phyloP scores from a whole-genome alignment of 2,888 invertebrate species.

The Hedychridium roseum region DNA sequence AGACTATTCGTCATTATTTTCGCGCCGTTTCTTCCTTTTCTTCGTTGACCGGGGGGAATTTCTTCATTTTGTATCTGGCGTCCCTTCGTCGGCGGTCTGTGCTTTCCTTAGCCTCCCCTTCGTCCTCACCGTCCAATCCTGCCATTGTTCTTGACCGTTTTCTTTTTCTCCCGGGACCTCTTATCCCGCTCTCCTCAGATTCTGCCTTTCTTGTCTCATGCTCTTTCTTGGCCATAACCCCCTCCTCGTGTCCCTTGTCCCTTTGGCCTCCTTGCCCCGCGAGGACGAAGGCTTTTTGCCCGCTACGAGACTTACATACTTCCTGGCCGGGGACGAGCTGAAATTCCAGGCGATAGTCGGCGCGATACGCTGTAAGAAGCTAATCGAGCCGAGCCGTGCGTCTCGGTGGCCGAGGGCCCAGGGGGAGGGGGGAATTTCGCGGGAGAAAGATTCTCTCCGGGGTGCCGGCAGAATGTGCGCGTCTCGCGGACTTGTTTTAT shows the following conservation, averaged over 20 bases:
- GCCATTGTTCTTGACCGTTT: slow-evolving; percentile 19
- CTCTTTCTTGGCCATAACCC: slow-evolving; percentile 1
- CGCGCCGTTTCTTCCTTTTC: no score
- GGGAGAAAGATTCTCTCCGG: slow-evolving; percentile 37
- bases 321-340: slow-evolving; percentile 42
- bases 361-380: slow-evolving; percentile 39
- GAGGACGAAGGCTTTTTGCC: slow-evolving; percentile 44
- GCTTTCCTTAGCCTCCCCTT: no score
- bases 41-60: no score
- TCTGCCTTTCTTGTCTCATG: slow-evolving; percentile 3
- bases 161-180: neutral
- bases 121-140: slow-evolving; percentile 13
- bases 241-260: slow-evolving; percentile 6
- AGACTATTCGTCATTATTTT: no score
- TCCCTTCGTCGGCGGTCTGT: no score
- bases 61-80: no score
- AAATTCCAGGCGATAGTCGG: slow-evolving; percentile 45
- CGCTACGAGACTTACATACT: slow-evolving; percentile 42
- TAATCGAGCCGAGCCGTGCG: slow-evolving; percentile 33
- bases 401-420: slow-evolving; percentile 17
- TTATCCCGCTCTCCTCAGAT: neutral
- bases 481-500: slow-evolving; percentile 10
- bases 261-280: slow-evolving; percentile 20
- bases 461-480: slow-evolving; percentile 18
- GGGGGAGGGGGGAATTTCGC: slow-evolving; percentile 22